Conservation (phyloP, 2,113 vertebrate genomes). For the Anguilla japonica region DNA sequence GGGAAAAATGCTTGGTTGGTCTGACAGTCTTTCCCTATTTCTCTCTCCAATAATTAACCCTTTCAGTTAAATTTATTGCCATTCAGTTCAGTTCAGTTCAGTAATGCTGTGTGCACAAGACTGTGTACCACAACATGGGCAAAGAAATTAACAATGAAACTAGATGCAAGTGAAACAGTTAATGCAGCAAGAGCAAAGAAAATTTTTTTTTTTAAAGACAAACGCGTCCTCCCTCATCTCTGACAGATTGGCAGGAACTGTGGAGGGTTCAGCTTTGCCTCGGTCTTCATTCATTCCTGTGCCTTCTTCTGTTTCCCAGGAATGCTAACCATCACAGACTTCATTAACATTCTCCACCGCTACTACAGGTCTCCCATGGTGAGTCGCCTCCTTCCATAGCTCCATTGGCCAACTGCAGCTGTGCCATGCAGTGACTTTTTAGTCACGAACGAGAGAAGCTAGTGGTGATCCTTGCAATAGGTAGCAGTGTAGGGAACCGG, state of each 20-base stretch:
- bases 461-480: neutral
- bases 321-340: slow-evolving; percentile 98
- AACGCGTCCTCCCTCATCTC: neutral
- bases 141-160: no score
- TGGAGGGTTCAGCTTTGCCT: neutral
- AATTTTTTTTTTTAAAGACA: no score
- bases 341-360: slow-evolving; percentile 95
- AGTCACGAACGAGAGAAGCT: neutral
- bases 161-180: no score
- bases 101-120: no score
- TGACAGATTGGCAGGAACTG: neutral
- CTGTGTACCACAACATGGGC: no score
- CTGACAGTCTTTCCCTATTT: neutral
- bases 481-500: no score
- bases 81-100: no score
- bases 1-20: neutral
- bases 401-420: neutral
- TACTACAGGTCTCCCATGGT: slow-evolving; percentile 96
- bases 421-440: neutral
- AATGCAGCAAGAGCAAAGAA: no score
- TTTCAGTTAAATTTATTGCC: neutral
- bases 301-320: slow-evolving; percentile 65
- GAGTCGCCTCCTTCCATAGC: slow-evolving; percentile 47
- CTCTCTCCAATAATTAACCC: neutral
- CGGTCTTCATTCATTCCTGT: neutral